A percentile compares a stretch with the other conserved stretches of the same genome.
These are phyloP conservation scores for Gymnogyps californianus DNA, from an alignment of 2,113 vertebrate species.

Conservation along the genomic window DNA sequence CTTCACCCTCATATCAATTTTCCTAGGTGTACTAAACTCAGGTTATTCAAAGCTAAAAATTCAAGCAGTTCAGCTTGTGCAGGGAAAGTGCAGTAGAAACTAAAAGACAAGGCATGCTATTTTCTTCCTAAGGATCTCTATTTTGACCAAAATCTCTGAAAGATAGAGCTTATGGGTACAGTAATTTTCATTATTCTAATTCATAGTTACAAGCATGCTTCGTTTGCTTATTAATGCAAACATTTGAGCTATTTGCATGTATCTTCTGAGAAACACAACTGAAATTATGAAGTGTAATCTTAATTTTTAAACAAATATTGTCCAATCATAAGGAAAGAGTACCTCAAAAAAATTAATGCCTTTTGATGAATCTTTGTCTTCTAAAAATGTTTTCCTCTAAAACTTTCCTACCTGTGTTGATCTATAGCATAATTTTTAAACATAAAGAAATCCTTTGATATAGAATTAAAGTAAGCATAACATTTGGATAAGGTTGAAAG, in stretches of 20 bases:
- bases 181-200: not conserved
- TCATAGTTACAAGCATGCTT: not conserved
- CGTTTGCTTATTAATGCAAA: not conserved
- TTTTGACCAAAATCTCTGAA: not conserved
- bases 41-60: not conserved
- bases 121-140: not conserved
- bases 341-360: not conserved
- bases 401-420: not conserved
- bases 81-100: not conserved
- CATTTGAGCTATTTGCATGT: not conserved
- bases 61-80: not conserved
- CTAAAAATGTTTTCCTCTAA: not conserved
- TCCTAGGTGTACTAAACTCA: not conserved
- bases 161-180: not conserved
- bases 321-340: not conserved
- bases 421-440: not conserved
- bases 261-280: not conserved
- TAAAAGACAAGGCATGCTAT: not conserved
- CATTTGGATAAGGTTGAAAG: conserved; percentile 26
- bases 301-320: conserved; percentile 2
- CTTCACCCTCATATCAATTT: not conserved
- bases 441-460: not conserved
- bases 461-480: conserved; percentile 41
- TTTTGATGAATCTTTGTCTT: not conserved
- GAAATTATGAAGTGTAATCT: not conserved